Percentiles rank a stretch among this genome's conserved stretches.
Evolutionary conservation across 2,113 vertebrate genomes (phyloP).

Genomic region (Cebus imitator): DNA sequence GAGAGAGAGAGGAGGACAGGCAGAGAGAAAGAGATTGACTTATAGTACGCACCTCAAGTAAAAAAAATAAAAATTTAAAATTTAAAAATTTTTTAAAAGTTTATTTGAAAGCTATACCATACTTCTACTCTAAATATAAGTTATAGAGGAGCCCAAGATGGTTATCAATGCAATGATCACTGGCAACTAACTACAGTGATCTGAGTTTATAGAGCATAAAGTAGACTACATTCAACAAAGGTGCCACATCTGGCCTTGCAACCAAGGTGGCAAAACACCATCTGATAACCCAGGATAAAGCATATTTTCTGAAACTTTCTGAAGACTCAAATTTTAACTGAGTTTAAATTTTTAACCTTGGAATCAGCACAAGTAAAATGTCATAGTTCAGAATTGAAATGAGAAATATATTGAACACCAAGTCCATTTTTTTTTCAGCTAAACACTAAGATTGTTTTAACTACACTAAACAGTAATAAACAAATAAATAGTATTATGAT

Average conservation of each 20-base stretch:
- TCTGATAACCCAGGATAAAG: constrained; percentile 62
- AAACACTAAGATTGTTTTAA: not conserved
- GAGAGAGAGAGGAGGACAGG: not conserved
- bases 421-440: not conserved
- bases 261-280: constrained; percentile 74
- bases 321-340: not conserved
- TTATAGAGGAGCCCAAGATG: constrained; percentile 58
- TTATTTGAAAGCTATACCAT: constrained; percentile 56
- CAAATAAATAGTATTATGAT: not conserved
- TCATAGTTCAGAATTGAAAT: not conserved
- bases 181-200: constrained; percentile 4
- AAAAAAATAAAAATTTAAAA: no score
- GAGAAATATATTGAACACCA: not conserved
- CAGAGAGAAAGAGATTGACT: not conserved
- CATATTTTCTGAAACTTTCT: constrained; percentile 3
- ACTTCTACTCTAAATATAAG: constrained; percentile 62
- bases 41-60: not conserved
- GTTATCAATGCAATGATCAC: constrained; percentile 32
- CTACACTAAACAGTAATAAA: not conserved
- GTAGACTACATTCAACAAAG: constrained; percentile 80
- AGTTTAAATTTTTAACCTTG: constrained; percentile 63
- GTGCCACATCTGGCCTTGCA: constrained; percentile 85
- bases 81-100: no score
- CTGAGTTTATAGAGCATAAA: constrained; percentile 55
- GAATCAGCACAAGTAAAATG: constrained; percentile 22